A percentile compares a stretch with the other conserved stretches of the same genome.
phyloP scores from a whole-genome alignment of 2,113 vertebrate species.

The Rhinichthys klamathensis region DNA sequence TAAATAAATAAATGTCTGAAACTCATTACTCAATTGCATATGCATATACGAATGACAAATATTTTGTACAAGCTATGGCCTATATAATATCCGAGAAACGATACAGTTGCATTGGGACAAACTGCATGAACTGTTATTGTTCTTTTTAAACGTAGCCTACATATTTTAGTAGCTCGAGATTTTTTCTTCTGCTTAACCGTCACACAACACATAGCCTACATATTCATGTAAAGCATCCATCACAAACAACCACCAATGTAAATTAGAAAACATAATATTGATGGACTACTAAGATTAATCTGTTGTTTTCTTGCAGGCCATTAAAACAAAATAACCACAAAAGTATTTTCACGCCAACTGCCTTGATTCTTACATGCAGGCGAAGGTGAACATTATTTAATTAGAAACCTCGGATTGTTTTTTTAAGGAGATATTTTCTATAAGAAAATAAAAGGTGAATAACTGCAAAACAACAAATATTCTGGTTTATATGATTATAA shows the following conservation, averaged over 20 bases:
- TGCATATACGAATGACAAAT: neutral
- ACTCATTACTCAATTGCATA: neutral
- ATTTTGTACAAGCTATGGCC: neutral
- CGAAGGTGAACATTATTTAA: neutral
- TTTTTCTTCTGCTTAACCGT: neutral
- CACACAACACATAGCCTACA: neutral
- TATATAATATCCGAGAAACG: neutral
- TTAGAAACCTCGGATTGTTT: neutral
- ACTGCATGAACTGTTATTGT: neutral
- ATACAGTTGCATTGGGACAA: neutral
- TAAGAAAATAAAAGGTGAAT: neutral
- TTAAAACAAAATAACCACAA: neutral
- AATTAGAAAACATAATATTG: neutral
- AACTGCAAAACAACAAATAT: neutral
- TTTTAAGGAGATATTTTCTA: neutral
- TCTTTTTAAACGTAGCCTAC: neutral
- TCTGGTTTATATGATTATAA: neutral
- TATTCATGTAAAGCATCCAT: neutral
- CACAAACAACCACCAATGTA: neutral
- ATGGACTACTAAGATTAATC: neutral
- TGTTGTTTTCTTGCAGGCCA: neutral
- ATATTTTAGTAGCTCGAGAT: neutral
- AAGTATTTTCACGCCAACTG: neutral
- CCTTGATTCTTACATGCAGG: too few species aligned
- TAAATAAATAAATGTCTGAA: neutral